Evolutionary conservation across 2,797 vertebrate genomes (phyloP).

Genomic region (Crocodylus rhombifer): DNA sequence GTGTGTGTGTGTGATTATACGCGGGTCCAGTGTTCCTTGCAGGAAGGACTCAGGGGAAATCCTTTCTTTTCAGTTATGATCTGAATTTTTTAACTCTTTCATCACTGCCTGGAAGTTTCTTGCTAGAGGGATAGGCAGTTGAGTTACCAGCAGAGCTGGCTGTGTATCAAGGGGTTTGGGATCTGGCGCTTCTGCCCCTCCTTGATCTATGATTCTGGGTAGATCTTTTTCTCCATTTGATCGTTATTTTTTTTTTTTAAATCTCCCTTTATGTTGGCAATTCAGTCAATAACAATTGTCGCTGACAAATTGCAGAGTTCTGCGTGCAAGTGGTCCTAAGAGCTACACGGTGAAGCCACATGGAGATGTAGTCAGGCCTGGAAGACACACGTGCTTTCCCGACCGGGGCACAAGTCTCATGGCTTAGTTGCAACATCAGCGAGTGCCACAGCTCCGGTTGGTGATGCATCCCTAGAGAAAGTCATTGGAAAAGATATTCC

Average conservation of each 20-base stretch:
- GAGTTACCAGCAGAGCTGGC: background rate
- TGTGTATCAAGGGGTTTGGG: background rate
- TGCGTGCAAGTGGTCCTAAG: background rate
- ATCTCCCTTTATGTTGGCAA: too few relatives aligned
- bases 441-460: background rate
- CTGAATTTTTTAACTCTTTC: constrained; percentile 1
- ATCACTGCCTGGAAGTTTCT: background rate
- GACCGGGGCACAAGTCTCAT: background rate
- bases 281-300: accelerated
- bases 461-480: background rate
- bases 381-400: accelerated
- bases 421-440: background rate
- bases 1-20: background rate
- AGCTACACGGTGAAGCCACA: accelerated
- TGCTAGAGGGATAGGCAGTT: accelerated
- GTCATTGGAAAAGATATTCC: background rate
- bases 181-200: too few relatives aligned
- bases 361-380: background rate
- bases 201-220: background rate
- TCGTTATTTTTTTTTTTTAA: too few relatives aligned
- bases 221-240: too few relatives aligned
- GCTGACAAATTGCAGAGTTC: background rate
- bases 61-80: background rate
- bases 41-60: background rate
- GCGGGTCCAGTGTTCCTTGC: accelerated